These are phyloP conservation scores for Laspeyria flexula DNA, from an alignment of 2,888 invertebrate species.

Conservation along the genomic window DNA sequence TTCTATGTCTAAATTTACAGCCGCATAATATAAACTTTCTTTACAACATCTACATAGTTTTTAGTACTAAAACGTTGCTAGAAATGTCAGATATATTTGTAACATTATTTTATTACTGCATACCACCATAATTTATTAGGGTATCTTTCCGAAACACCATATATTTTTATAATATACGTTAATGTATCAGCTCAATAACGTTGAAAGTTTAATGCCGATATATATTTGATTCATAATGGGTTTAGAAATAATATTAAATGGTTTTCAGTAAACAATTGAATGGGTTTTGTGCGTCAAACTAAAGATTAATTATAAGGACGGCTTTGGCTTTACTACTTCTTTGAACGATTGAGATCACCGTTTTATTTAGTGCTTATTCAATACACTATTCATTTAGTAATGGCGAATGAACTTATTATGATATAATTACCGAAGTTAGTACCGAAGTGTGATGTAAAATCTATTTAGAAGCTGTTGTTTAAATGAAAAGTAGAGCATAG, in stretches of 20 bases:
- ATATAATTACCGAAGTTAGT: no score
- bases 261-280: constrained; percentile 37
- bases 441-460: no score
- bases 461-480: no score
- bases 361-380: neutral
- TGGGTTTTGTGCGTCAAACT: constrained; percentile 20
- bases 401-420: no score
- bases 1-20: constrained; percentile 1
- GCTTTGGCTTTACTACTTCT: no score
- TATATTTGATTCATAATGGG: constrained; percentile 28
- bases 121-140: constrained; percentile 21
- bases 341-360: constrained; percentile 9
- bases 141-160: constrained; percentile 19
- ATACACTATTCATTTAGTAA: no score
- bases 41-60: neutral
- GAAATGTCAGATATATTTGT: neutral
- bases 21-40: neutral
- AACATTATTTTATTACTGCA: constrained; percentile 31
- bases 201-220: constrained; percentile 36
- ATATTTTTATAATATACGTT: constrained; percentile 32
- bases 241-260: constrained; percentile 36
- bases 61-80: neutral
- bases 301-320: constrained; percentile 18
- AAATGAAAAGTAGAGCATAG: no score
- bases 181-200: constrained; percentile 31